Base-by-base conservation (phyloP, 1,140 invertebrate species). In the Battus philenor region DNA sequence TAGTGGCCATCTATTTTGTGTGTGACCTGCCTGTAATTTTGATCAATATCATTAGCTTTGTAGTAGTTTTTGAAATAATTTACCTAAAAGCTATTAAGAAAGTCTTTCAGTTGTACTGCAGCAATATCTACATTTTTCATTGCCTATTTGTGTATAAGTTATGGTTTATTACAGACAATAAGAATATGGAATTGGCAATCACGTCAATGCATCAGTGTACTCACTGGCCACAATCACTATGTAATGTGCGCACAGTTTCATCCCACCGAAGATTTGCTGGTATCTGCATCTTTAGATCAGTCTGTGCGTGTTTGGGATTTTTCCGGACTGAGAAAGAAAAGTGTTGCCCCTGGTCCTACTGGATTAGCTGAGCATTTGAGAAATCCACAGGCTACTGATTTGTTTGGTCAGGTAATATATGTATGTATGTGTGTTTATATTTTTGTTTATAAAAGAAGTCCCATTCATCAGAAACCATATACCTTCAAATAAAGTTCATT, bases 111-210 rank as follows among this genome's bases (percentile, higher is more conserved):
- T n/a, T n/a, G n/a, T n/a, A n/a, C n/a, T n/a, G n/a, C n/a, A n/a
- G n/a, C n/a, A n/a, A n/a, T n/a, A n/a, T n/a, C n/a, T n/a, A n/a
- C n/a, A n/a, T n/a, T n/a, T n/a, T n/a, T n/a, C n/a, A n/a, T n/a
- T n/a, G n/a, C n/a, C n/a, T n/a, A n/a, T n/a, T n/a, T n/a, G n/a
- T n/a, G n/a, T n/a, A n/a, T n/a, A n/a, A n/a, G n/a, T n/a, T n/a
- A n/a, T n/a, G n/a, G n/a, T 20, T 20, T 20, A 20, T 72, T 69
- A 18, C 69, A 87, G 84, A 99, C 97, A 1, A 98, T 99, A 53
- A 90, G 97, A 43, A 98, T 99, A 56, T 99, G 98, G 98, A 99
- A 99, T 79, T 99, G 98, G 98, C 98, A 99, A 78, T 98, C 97
- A 11, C 90, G 98, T n/a, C 96, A 94, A 45, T 99, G 97, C 78